A percentile compares a stretch with the other conserved stretches of the same genome.
Evolutionary conservation across 30 jellyfish, hydroid and myxozoan species (phyloP).

Genomic region (Rhopilema esculentum): DNA sequence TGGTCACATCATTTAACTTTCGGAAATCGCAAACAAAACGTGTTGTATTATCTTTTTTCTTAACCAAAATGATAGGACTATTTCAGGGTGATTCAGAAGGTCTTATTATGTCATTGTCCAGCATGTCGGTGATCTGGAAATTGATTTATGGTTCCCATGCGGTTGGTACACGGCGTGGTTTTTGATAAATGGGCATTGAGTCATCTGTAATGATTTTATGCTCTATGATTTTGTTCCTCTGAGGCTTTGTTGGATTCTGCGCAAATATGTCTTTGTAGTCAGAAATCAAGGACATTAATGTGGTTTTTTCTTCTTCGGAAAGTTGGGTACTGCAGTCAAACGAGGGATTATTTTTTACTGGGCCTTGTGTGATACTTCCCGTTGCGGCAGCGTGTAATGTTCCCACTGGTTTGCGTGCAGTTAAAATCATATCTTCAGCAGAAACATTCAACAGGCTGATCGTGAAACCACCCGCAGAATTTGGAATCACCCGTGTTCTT

Average conservation of each 20-base stretch:
- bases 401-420: constrained; percentile 59
- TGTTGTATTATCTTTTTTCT: constrained; percentile 57
- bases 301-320: constrained; percentile 22
- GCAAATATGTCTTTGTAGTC: constrained; percentile 61
- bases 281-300: constrained; percentile 34
- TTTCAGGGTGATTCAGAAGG: constrained; percentile 61
- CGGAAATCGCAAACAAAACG: constrained; percentile 69
- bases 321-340: constrained; percentile 37
- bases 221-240: neutral
- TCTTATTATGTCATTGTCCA: constrained; percentile 44
- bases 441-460: constrained; percentile 43
- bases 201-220: constrained; percentile 27
- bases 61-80: constrained; percentile 55
- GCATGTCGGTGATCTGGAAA: constrained; percentile 36
- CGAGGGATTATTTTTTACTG: constrained; percentile 1
- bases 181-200: constrained; percentile 26
- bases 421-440: constrained; percentile 38
- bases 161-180: constrained; percentile 39
- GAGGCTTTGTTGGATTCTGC: constrained; percentile 13
- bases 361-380: constrained; percentile 44
- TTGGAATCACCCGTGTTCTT: constrained; percentile 52
- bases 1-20: constrained; percentile 50
- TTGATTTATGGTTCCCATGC: constrained; percentile 40
- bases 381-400: constrained; percentile 52
- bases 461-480: constrained; percentile 19